Evolutionary conservation across 1,140 invertebrate genomes (phyloP), one percentile per base, ranked within the genome.

Genomic region (Drosophila rufa): DNA sequence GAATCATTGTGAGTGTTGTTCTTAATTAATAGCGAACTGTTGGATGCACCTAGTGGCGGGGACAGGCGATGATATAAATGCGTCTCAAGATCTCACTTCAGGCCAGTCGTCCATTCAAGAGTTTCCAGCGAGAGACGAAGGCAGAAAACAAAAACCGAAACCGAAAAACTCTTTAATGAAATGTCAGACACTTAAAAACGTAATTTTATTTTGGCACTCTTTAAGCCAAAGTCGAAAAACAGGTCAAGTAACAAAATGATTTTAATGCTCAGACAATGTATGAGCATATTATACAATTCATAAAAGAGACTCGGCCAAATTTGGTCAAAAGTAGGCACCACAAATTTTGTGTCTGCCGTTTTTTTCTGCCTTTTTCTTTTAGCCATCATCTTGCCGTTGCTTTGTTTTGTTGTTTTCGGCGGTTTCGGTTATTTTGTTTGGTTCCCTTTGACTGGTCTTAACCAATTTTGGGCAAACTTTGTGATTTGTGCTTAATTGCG

Each of bases 271-370:
- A 56, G 64, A 68, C 67, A 70, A 55, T 70, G 67, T 56, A 70
- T 38, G 53, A 76, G 53, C 55, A 75, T 53, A 78, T 69, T 69
- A 77, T 55, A 55, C 68, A 73, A 79, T 70, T 78, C 59, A 79
- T 79, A 66, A 79, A 79, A 60, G 59, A 58, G 38, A 17, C 56
- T 36, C 42, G 9, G n/a, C 77, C 77, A 57, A 79, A 79, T 79
- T 79, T 79, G 77, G 77, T 79, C 68, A 79, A 79, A 79, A 79
- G 77, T 79, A 79, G 76, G 76, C 76, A 79, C 76, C 76, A 79
- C 77, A 79, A 79, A 79, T 73, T 79, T 74, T 45, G 57, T 55
- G 46, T 43, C 53, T 59, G 69, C 50, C 46, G 22, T n/a, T 53
- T 68, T 69, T 67, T 56, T 56, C 14, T 30, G 45, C 8, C 3